Evolutionary conservation across 2,797 vertebrate species (phyloP), one percentile per base, ranked within the genome.

Genomic region (Sebastes jordani): DNA sequence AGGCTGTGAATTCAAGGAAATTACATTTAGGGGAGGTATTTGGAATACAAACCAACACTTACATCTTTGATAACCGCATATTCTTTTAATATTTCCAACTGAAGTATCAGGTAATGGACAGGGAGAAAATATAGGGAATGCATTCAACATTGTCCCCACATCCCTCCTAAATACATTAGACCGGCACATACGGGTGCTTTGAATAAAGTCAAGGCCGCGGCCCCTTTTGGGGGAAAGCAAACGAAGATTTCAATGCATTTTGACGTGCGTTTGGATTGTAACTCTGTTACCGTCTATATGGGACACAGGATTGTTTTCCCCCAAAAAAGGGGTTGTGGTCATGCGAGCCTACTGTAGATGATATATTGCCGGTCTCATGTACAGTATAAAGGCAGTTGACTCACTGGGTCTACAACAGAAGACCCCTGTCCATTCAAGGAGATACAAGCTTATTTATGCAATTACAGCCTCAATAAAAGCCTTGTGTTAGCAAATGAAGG

Each of bases 391-490:
- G 20, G 59, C 58, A 55, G 79, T 38, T 87, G 88, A 88, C 81
- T 89, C 86, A 89, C 6, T 42, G 20, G 14, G 67, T 66, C 34
- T 34, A 32, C 4, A 71, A 36, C 4, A 32, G 22, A 84, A 71
- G 79, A 81, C 42, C 56, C 63, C 54, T 67, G 61, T 80, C 65
- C 64, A 79, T 69, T 73, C 42, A 54, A 49, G 55, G 20, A 29
- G 54, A 72, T 52, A 66, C 54, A 83, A 85, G 66, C 38, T 70
- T 42, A 74, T 83, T 79, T 82, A 75, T 84, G 62, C 63, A 63
- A 64, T 65, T 68, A 61, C 58, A 42, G 13, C 38, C 38, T 42
- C 38, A 42, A 42, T 42, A 54, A 42, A 42, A 42, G 38, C 38
- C 38, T 42, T 14, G 38, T 42, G 38, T 42, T 42, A 42, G 13